A percentile compares a stretch with the other conserved stretches of the same genome.
Conservation (phyloP, 2,797 vertebrate genomes). For the Anguilla anguilla region DNA sequence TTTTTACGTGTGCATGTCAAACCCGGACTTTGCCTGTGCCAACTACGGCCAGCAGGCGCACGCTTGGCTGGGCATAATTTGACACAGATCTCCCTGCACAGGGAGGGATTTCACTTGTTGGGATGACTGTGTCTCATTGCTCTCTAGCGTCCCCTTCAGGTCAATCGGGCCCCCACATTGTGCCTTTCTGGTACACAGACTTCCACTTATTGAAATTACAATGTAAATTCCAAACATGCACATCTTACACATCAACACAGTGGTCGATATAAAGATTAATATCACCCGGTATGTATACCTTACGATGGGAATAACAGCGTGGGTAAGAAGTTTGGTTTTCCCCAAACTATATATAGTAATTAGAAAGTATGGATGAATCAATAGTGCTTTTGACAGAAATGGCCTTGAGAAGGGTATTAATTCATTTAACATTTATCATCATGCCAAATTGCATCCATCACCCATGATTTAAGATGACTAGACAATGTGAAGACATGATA, state of each 20-base stretch:
- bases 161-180: background rate
- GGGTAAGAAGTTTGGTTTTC: background rate
- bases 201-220: background rate
- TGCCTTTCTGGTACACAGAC: background rate
- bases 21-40: too few species aligned
- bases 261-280: background rate
- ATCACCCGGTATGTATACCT: background rate
- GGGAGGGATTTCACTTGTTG: background rate
- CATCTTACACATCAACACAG: background rate
- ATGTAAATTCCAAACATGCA: background rate
- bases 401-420: background rate
- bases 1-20: too few species aligned
- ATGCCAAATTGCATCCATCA: constrained; percentile 1
- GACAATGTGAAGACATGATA: background rate
- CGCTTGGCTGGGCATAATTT: background rate
- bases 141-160: background rate
- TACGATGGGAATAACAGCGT: background rate
- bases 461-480: background rate
- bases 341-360: background rate
- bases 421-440: background rate
- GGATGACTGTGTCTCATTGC: background rate
- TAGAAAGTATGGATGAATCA: background rate
- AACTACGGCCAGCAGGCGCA: background rate
- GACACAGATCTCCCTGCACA: background rate
- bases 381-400: background rate